phyloP scores from a whole-genome alignment of 1,140 invertebrate species.

The Atopsyche davidsoni region DNA sequence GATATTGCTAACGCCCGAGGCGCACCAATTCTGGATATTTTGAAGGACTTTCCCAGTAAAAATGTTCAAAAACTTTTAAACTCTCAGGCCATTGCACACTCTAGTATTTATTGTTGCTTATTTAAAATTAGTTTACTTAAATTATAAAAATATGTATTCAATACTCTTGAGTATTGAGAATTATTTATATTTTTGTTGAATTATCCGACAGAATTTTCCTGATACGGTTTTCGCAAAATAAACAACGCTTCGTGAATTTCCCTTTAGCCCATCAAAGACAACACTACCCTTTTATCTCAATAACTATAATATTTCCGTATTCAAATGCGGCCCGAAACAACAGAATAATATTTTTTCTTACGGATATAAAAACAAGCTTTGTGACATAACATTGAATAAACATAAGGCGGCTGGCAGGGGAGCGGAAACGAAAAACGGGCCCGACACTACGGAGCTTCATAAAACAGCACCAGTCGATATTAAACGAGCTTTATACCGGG shows the following conservation, averaged over 20 bases:
- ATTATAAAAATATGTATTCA: too few relatives aligned
- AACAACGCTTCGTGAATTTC: background rate
- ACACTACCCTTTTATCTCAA: background rate
- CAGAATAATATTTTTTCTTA: constrained; percentile 15
- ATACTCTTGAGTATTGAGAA: too few relatives aligned
- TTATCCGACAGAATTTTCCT: too few relatives aligned
- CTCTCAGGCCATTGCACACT: too few relatives aligned
- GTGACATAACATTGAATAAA: constrained; percentile 21
- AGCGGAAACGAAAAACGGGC: background rate
- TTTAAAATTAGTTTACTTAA: too few relatives aligned
- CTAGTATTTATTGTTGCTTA: too few relatives aligned
- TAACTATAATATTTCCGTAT: constrained; percentile 6
- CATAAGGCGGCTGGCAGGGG: constrained; percentile 4
- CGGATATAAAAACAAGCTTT: constrained; percentile 12
- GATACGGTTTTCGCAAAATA: background rate
- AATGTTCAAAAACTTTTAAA: too few relatives aligned
- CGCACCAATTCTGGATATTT: constrained; percentile 9
- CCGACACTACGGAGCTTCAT: background rate
- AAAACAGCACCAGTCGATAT: background rate
- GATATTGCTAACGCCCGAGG: constrained; percentile 17
- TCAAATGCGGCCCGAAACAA: constrained; percentile 7
- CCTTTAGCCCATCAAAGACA: background rate
- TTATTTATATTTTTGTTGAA: too few relatives aligned
- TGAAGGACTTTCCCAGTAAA: too few relatives aligned
- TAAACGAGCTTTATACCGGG: constrained; percentile 6